Base-by-base conservation (phyloP, 2,113 vertebrate species). In the Varanus salvator region DNA sequence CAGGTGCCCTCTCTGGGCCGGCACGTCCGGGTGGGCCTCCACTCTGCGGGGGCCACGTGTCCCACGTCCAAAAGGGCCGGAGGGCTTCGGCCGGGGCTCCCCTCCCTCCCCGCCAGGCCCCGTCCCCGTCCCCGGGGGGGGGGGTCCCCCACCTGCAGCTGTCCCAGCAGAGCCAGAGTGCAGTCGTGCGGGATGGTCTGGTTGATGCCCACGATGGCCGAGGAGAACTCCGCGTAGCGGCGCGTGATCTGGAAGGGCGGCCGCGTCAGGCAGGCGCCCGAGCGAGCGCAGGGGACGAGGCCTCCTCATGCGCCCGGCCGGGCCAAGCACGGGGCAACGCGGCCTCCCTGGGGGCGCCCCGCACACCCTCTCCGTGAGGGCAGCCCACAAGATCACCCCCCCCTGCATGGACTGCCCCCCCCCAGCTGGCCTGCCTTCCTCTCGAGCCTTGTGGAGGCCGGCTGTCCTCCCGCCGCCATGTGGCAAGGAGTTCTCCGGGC, bases 141-240 rank as follows among this genome's bases (percentile, higher is more conserved):
- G 38, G 2, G 38, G 1, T 44, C 6, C 52, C 66, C n/a, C 78
- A 99, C 98, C 98, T 98, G 98, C 9, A 99, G 96, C 90, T 99
- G 98, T 23, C 97, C 98, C 72, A 99, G 97, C 80, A 98, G 96
- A 14, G 96, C 6, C 90, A 98, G 93, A 2, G 98, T 98, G 72
- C 97, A 97, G 92, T 99, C 98, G 1, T 98, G 98, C 83, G 98
- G 97, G 93, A 98, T 98, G 0, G 98, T 99, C 96, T 99, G 98
- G 90, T 99, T 99, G 96, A 99, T 99, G 96, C 98, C 98, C 91
- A 99, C 98, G 5, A 99, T 98, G 17, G 98, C 98, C 0, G 98
- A 99, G 0, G 98, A 99, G 92, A 99, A 99, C 92, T 99, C 98
- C 0, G 98, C 98, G 0, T 99, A 99, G 0, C 98, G 97, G 4